phyloP scores from a whole-genome alignment of 2,888 invertebrate genomes.

The Sclerodermus sp. region DNA sequence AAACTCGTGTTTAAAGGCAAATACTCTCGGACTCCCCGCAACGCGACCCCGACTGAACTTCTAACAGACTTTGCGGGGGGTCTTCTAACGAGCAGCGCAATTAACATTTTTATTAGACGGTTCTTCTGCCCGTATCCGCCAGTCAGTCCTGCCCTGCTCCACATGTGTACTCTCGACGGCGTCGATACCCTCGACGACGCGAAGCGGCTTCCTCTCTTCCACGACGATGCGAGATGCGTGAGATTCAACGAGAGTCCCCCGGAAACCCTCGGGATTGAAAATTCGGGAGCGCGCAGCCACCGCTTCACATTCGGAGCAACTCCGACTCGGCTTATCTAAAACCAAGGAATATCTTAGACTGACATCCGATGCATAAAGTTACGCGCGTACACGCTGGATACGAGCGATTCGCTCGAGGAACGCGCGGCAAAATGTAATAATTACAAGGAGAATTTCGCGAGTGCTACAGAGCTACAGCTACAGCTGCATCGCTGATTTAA shows the following conservation, averaged over 20 bases:
- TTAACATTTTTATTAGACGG: slow-evolving; percentile 57
- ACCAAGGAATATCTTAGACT: neutral
- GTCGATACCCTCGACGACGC: slow-evolving; percentile 23
- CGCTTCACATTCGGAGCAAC: neutral
- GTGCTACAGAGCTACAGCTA: neutral
- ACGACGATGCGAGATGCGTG: too few species aligned
- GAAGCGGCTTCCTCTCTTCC: slow-evolving; percentile 22
- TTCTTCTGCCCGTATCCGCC: slow-evolving; percentile 25
- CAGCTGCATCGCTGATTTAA: neutral
- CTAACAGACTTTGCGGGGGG: slow-evolving; percentile 52
- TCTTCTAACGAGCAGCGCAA: slow-evolving; percentile 55
- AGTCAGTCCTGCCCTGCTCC: slow-evolving; percentile 26
- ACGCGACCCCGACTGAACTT: slow-evolving; percentile 53
- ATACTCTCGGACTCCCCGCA: slow-evolving; percentile 52
- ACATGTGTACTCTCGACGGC: slow-evolving; percentile 28
- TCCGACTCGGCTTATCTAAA: neutral
- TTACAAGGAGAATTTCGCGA: neutral
- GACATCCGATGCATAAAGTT: neutral
- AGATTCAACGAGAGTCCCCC: too few species aligned
- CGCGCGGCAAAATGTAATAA: neutral
- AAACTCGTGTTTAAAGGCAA: slow-evolving; percentile 42
- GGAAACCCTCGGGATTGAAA: too few species aligned
- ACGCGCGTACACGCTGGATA: neutral
- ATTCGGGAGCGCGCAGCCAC: too few species aligned
- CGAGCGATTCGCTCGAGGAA: neutral